Evolutionary conservation across 1,140 invertebrate genomes (phyloP).

Genomic region (Neodiprion fabricii): DNA sequence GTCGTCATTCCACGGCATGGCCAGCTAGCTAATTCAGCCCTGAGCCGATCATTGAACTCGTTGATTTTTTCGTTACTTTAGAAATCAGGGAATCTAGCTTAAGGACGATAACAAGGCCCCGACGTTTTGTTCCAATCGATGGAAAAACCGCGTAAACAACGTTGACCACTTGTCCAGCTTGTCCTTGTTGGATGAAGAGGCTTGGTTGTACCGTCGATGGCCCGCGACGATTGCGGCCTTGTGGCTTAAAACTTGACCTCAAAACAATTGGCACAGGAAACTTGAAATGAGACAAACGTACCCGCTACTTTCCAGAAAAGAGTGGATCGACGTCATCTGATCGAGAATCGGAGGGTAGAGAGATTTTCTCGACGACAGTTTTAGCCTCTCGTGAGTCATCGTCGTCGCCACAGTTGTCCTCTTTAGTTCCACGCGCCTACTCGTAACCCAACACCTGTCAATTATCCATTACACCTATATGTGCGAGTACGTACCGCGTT

Average conservation of each 20-base stretch:
- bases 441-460: conserved; percentile 1
- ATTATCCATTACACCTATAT: conserved; percentile 6
- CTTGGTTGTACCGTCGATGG: no score
- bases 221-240: no score
- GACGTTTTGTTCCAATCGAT: background rate
- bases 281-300: no score
- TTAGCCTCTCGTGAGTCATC: background rate
- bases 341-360: no score
- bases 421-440: background rate
- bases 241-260: no score
- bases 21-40: conserved; percentile 30
- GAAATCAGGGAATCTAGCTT: conserved; percentile 60
- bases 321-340: background rate
- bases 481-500: background rate
- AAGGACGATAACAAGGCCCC: conserved; percentile 41
- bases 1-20: background rate
- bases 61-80: conserved; percentile 47
- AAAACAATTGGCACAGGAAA: no score
- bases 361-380: background rate
- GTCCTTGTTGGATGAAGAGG: no score
- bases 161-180: no score
- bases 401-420: background rate
- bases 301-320: background rate
- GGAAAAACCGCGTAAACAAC: no score
- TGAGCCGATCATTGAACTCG: conserved; percentile 39